Percentiles rank a stretch among this genome's conserved stretches.
These are phyloP conservation scores for Seriola quinqueradiata DNA, from an alignment of 2,113 vertebrate species.

Conservation along the genomic window DNA sequence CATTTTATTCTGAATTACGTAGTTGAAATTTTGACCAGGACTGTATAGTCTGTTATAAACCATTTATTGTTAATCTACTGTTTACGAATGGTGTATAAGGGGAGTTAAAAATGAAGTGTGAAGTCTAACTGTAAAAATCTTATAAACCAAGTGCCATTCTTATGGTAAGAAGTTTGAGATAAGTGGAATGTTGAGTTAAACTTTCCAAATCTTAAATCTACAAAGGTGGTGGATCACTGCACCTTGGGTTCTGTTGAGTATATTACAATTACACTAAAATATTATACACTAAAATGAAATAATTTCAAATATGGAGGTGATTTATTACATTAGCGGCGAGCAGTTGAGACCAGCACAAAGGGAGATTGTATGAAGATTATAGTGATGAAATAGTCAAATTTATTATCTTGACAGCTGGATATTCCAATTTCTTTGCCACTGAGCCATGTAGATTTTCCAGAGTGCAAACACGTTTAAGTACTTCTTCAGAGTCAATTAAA, in stretches of 20 bases:
- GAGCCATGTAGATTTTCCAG: constrained; percentile 77
- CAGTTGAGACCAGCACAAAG: constrained; percentile 73
- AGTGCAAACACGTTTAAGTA: constrained; percentile 82
- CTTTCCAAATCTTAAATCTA: constrained; percentile 58
- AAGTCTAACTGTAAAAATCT: neutral
- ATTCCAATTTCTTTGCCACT: constrained; percentile 80
- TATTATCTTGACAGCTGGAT: constrained; percentile 85
- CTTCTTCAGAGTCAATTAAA: constrained; percentile 82
- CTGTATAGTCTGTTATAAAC: neutral
- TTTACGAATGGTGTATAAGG: neutral
- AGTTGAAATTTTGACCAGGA: too few relatives aligned
- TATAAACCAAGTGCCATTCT: neutral
- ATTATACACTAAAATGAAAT: constrained; percentile 45
- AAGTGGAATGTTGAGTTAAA: constrained; percentile 43
- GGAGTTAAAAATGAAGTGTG: neutral
- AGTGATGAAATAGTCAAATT: constrained; percentile 83
- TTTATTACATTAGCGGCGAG: constrained; percentile 74
- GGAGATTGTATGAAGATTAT: constrained; percentile 82
- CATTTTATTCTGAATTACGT: too few relatives aligned
- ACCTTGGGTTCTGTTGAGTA: constrained; percentile 47
- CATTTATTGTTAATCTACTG: neutral
- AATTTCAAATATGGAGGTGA: constrained; percentile 73
- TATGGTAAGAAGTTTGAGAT: constrained; percentile 7
- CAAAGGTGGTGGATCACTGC: constrained; percentile 43
- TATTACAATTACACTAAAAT: constrained; percentile 61